Evolutionary conservation across 2,113 vertebrate genomes (phyloP), one percentile per base, ranked within the genome.

Genomic region (Penelope pileata): DNA sequence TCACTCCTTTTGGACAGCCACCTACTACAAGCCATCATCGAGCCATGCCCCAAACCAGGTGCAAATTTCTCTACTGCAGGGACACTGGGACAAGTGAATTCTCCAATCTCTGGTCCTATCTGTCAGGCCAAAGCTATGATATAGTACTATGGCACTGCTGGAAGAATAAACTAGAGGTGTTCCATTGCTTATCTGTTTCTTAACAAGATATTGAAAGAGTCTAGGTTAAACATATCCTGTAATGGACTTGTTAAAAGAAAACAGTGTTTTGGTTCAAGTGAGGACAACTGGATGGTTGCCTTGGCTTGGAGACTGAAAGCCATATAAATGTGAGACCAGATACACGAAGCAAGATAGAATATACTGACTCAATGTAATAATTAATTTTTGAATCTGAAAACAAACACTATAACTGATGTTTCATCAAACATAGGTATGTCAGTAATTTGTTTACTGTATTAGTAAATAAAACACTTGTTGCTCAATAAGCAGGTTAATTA

Each of bases 401-500:
- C 5, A 40, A 54, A 12, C 10, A 40, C 51, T 91, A 26, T 43
- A 30, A 47, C 64, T 67, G 30, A 59, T 1, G 2, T 62, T 66
- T 93, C 67, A 63, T 70, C 74, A 73, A 83, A 48, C 2, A 4
- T 32, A 76, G 32, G 9, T 16, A 47, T 29, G 40, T n/a, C 93
- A 38, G 43, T 38, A 92, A 53, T 62, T 86, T 88, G n/a, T 36
- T 86, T 93, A 62, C 40, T 84, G 14, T 75, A 81, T 40, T 90
- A 76, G 64, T 78, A 84, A 81, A 84, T 50, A 60, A 75, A 93
- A 78, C 26, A 53, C 77, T 86, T 83, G 43, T 72, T 84, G 30
- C 32, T 63, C 75, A 93, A 86, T 76, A 86, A 93, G 24, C 17
- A 36, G 36, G 43, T 51, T 90, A 86, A 83, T 88, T 93, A 90